Conservation (phyloP, 2,797 vertebrate species). For the Cercopithecus diana region DNA sequence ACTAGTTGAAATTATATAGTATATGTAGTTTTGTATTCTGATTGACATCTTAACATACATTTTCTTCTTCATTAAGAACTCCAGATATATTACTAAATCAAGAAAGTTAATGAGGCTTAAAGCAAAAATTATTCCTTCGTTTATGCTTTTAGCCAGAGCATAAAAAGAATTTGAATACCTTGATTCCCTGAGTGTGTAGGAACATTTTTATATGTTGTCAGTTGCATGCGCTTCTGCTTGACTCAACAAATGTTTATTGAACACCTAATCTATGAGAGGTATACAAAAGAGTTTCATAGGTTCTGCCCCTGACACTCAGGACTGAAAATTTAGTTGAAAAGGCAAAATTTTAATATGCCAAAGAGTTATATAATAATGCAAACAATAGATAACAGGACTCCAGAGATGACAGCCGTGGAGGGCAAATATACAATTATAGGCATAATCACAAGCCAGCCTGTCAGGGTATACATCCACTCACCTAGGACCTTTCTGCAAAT, state of each 20-base stretch:
- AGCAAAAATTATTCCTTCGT: constrained; percentile 52
- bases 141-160: neutral
- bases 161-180: constrained; percentile 33
- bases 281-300: neutral
- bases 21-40: neutral
- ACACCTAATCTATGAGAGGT: neutral
- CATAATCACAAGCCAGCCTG: neutral
- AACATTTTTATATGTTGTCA: neutral
- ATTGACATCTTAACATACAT: neutral
- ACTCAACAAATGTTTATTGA: neutral
- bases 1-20: neutral
- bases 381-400: neutral
- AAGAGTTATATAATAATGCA: neutral
- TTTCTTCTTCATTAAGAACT: constrained; percentile 49
- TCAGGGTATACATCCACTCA: fast-evolving
- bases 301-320: neutral
- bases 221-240: neutral
- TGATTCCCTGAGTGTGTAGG: neutral
- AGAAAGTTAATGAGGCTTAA: constrained; percentile 48
- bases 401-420: neutral
- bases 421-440: neutral
- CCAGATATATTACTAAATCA: constrained; percentile 43
- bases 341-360: neutral
- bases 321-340: constrained; percentile 22
- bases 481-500: neutral